Percentiles rank a stretch among this genome's conserved stretches.
These are phyloP conservation scores for Zeuzera pyrina DNA, from an alignment of 2,888 invertebrate genomes.

Conservation along the genomic window DNA sequence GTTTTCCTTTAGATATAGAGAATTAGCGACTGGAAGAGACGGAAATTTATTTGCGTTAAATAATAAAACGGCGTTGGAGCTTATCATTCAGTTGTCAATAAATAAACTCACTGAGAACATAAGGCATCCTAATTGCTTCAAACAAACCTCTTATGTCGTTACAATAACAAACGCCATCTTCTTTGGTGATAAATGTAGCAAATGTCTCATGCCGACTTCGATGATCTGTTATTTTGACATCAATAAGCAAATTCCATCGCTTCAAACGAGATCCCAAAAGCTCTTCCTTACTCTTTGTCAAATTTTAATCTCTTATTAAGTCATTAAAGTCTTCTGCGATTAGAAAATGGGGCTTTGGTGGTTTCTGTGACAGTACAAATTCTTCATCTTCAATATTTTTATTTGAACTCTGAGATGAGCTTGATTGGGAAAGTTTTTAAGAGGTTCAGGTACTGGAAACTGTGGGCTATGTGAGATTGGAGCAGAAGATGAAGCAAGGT, in stretches of 20 bases:
- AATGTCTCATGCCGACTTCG: background rate
- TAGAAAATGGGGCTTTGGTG: slow-evolving; percentile 12
- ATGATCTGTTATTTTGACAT: background rate
- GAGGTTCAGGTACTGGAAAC: slow-evolving; percentile 16
- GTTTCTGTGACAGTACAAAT: slow-evolving; percentile 13
- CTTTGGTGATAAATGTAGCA: slow-evolving; percentile 8
- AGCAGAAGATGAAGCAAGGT: slow-evolving; percentile 13
- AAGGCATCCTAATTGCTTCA: slow-evolving; percentile 16
- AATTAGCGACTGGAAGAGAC: slow-evolving; percentile 14
- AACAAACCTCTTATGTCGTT: slow-evolving; percentile 17
- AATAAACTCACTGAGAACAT: slow-evolving; percentile 14
- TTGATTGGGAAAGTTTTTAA: slow-evolving; percentile 14
- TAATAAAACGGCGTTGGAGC: slow-evolving; percentile 18
- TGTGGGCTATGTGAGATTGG: slow-evolving; percentile 13
- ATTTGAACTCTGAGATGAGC: slow-evolving; percentile 6
- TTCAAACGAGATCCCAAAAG: background rate
- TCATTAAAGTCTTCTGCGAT: slow-evolving; percentile 13
- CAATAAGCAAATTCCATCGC: background rate
- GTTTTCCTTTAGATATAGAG: slow-evolving; percentile 14
- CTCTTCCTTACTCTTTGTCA: background rate
- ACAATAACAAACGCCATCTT: slow-evolving; percentile 17
- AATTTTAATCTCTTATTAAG: background rate
- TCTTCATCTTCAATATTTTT: slow-evolving; percentile 6
- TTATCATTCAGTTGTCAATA: slow-evolving; percentile 19
- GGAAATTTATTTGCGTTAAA: slow-evolving; percentile 19